Conservation (phyloP, 1,140 invertebrate genomes). For the Tetraneura akinire region DNA sequence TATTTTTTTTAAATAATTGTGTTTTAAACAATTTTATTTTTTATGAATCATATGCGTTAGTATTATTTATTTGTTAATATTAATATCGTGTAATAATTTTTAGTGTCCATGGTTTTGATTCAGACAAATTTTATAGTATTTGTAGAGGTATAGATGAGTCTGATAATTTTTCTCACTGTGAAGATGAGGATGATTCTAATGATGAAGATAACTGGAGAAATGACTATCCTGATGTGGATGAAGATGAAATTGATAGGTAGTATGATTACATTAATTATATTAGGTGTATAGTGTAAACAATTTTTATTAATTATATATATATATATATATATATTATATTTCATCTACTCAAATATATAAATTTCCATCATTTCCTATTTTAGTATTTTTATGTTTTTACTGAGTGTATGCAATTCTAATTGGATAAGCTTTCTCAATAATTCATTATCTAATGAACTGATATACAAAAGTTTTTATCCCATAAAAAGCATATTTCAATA, state of each 20-base stretch:
- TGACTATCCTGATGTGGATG: constrained; percentile 58
- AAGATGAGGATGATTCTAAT: constrained; percentile 58
- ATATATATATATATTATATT: no score
- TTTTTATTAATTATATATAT: no score
- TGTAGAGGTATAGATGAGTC: background rate
- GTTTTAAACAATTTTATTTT: background rate
- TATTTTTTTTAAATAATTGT: background rate
- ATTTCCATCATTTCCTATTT: no score
- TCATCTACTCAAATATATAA: no score
- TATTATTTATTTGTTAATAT: background rate
- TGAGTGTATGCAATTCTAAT: no score
- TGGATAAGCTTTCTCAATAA: no score
- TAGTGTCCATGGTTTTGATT: constrained; percentile 48
- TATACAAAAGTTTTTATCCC: no score
- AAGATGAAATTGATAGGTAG: constrained; percentile 53
- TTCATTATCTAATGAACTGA: no score
- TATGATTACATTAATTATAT: background rate
- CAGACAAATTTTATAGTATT: constrained; percentile 40
- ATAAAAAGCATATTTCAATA: no score
- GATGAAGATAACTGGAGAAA: constrained; percentile 58
- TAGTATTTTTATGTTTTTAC: no score
- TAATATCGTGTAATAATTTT: constrained; percentile 2
- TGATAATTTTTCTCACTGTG: constrained; percentile 46
- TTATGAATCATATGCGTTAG: background rate
- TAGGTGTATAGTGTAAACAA: no score